phyloP scores from a whole-genome alignment of 2,888 invertebrate species.

The Notodonta dromedarius region DNA sequence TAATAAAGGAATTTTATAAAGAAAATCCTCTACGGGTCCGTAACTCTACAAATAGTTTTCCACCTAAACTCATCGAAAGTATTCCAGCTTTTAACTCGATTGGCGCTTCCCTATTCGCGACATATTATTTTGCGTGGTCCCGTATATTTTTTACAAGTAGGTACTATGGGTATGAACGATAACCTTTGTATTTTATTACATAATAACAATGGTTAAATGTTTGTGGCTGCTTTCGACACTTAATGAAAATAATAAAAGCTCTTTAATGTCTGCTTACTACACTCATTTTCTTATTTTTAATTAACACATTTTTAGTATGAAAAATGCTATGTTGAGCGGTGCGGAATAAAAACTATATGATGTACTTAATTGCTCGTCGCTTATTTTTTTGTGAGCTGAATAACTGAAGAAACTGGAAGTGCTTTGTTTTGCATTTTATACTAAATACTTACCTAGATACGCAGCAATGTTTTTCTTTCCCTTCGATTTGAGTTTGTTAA shows the following conservation, averaged over 20 bases:
- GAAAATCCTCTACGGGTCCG: not conserved
- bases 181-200: slow-evolving; percentile 12
- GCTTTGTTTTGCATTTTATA: not conserved
- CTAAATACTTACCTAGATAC: not conserved
- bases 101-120: slow-evolving; percentile 20
- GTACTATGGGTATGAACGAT: slow-evolving; percentile 10
- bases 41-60: not conserved
- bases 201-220: slow-evolving; percentile 11
- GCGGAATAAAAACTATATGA: slow-evolving; percentile 8
- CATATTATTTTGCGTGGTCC: slow-evolving; percentile 26
- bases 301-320: not conserved
- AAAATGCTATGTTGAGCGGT: not conserved
- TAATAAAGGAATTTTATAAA: too few species aligned
- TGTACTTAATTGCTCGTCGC: not conserved
- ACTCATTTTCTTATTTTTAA: slow-evolving; percentile 10
- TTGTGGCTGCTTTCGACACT: slow-evolving; percentile 23
- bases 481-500: not conserved
- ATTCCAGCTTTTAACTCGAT: slow-evolving; percentile 32
- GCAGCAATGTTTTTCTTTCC: too few species aligned
- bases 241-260: slow-evolving; percentile 24
- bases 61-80: slow-evolving; percentile 23
- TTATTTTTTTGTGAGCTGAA: not conserved
- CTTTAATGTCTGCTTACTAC: slow-evolving; percentile 15
- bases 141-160: slow-evolving; percentile 16
- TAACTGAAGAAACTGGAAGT: not conserved